A percentile compares a stretch with the other conserved stretches of the same genome.
Evolutionary conservation across 2,888 invertebrate genomes (phyloP).

Genomic region (Stramonita haemastoma): DNA sequence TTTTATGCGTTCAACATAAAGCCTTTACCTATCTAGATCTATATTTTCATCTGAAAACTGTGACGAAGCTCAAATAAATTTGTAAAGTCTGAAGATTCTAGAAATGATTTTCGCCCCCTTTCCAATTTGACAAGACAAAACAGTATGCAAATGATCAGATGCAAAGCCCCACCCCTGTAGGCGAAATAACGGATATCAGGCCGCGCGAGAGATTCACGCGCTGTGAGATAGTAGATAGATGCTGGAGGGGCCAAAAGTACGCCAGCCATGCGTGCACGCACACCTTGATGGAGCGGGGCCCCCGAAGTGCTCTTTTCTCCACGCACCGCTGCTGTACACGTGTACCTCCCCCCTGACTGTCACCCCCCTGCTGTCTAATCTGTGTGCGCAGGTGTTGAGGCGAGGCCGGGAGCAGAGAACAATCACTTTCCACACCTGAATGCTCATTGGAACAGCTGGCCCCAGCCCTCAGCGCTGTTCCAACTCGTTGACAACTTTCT

Average conservation of each 20-base stretch:
- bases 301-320: background rate
- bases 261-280: background rate
- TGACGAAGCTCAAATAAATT: no score
- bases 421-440: constrained; percentile 23
- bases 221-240: background rate
- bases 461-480: background rate
- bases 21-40: no score
- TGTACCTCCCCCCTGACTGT: background rate
- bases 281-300: background rate
- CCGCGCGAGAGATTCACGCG: background rate
- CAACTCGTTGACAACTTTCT: constrained; percentile 39
- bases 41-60: no score
- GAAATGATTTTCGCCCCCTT: no score
- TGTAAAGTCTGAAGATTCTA: no score
- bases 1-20: no score
- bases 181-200: background rate
- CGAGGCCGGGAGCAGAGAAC: background rate
- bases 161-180: background rate
- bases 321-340: background rate
- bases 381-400: constrained; percentile 34
- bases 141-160: no score
- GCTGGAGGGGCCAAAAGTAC: no score
- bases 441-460: constrained; percentile 35
- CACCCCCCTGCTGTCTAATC: constrained; percentile 12
- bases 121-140: no score